These are phyloP conservation scores for Trachythela sp. DNA, from an alignment of 64 coral and sea anemone species.

Conservation along the genomic window DNA sequence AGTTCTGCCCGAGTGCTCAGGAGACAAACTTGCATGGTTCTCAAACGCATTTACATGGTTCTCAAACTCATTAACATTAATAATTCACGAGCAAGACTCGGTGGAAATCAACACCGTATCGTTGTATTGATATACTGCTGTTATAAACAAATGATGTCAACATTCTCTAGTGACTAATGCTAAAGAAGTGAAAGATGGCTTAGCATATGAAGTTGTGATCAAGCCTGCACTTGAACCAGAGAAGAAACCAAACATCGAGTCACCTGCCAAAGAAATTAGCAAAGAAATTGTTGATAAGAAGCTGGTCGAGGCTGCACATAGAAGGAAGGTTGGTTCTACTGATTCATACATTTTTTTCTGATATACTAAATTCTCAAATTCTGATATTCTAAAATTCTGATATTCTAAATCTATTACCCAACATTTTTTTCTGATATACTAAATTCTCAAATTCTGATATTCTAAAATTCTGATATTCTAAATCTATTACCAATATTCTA, in stretches of 20 bases:
- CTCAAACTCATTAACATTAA: neutral
- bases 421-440: too few species aligned
- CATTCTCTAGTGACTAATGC: neutral
- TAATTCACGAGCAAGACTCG: neutral
- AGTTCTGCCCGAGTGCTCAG: too few species aligned
- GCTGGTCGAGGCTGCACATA: neutral
- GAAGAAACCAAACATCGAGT: neutral
- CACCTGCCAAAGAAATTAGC: neutral
- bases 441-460: too few species aligned
- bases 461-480: too few species aligned
- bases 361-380: too few species aligned
- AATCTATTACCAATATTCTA: too few species aligned
- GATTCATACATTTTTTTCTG: neutral
- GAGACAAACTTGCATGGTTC: neutral
- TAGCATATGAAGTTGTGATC: neutral
- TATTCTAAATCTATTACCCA: too few species aligned
- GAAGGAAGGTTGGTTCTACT: neutral
- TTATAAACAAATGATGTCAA: neutral
- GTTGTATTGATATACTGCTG: too few species aligned
- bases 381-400: too few species aligned
- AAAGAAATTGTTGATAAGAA: neutral
- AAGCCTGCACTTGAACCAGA: neutral
- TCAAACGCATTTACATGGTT: neutral
- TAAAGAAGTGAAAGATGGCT: neutral
- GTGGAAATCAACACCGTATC: too few species aligned